A percentile compares a stretch with the other conserved stretches of the same genome.
Conservation (phyloP, 2,113 vertebrate genomes). For the Tetrax tetrax region DNA sequence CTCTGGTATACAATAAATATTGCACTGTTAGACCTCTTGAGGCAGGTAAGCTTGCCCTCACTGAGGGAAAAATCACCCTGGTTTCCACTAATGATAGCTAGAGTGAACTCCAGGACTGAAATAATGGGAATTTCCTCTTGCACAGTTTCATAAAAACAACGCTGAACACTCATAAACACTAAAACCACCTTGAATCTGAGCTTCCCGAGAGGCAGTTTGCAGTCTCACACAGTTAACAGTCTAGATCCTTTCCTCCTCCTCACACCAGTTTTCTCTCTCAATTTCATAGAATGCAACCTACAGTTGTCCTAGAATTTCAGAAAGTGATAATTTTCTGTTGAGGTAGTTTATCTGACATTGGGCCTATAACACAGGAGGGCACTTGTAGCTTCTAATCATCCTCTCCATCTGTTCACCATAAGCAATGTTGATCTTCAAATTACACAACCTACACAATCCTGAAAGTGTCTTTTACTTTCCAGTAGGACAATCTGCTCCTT, state of each 20-base stretch:
- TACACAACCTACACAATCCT: slow-evolving; percentile 68
- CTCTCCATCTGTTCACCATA: slow-evolving; percentile 70
- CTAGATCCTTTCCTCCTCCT: slow-evolving; percentile 63
- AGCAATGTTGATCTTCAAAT: slow-evolving; percentile 70
- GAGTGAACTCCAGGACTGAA: not conserved
- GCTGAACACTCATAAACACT: not conserved
- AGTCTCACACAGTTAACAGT: slow-evolving; percentile 66
- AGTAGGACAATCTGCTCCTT: slow-evolving; percentile 66
- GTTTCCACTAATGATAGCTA: slow-evolving; percentile 21
- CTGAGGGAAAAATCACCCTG: not conserved
- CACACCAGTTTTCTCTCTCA: slow-evolving; percentile 50
- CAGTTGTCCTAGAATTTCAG: slow-evolving; percentile 67
- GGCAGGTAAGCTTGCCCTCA: not conserved
- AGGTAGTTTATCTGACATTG: slow-evolving; percentile 62
- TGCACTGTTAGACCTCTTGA: not conserved
- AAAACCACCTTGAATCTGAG: slow-evolving; percentile 58
- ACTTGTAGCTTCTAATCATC: slow-evolving; percentile 68
- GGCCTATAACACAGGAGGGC: slow-evolving; percentile 53
- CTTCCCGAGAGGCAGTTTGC: slow-evolving; percentile 52
- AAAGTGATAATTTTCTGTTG: slow-evolving; percentile 59
- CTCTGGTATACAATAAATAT: not conserved
- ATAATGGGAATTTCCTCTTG: slow-evolving; percentile 51
- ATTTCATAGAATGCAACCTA: slow-evolving; percentile 60
- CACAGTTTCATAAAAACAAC: slow-evolving; percentile 24
- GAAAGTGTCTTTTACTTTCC: slow-evolving; percentile 53